Evolutionary conservation across 2,113 vertebrate genomes (phyloP).

Genomic region (Rhabdomys dilectus): DNA sequence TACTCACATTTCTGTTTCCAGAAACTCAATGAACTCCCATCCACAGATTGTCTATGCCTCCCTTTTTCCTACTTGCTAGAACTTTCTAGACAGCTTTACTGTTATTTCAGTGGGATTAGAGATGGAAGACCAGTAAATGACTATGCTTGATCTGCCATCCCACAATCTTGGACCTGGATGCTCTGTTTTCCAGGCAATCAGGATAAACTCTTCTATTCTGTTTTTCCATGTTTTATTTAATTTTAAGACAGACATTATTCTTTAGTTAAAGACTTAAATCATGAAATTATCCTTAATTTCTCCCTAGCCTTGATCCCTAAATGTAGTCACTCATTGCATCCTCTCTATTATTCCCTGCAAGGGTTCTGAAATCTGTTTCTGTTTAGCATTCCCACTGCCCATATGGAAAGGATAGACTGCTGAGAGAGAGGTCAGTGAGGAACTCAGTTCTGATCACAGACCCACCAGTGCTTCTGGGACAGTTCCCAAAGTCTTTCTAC

Average conservation of each 20-base stretch:
- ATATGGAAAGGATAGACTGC: background rate
- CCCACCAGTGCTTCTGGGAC: background rate
- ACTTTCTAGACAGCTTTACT: background rate
- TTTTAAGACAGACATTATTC: constrained; percentile 37
- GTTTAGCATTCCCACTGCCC: constrained; percentile 22
- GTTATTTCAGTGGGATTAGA: background rate
- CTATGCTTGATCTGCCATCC: background rate
- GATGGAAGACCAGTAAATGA: background rate
- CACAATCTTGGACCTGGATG: background rate
- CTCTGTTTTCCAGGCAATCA: background rate
- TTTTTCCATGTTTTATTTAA: constrained; percentile 47
- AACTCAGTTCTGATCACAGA: constrained; percentile 12
- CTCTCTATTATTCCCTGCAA: constrained; percentile 23
- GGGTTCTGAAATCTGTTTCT: constrained; percentile 14
- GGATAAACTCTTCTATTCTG: constrained; percentile 20
- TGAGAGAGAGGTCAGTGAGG: constrained; percentile 4
- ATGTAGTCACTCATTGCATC: constrained; percentile 17
- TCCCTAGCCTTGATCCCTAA: constrained; percentile 6
- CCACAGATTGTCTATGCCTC: background rate
- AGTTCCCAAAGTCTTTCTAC: background rate
- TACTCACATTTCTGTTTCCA: constrained; percentile 8
- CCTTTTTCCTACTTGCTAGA: background rate
- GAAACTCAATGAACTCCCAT: background rate
- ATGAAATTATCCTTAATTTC: constrained; percentile 54
- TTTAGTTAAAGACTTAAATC: constrained; percentile 48